phyloP scores from a whole-genome alignment of 2,113 vertebrate genomes.

The Nyctibius bracteatus region DNA sequence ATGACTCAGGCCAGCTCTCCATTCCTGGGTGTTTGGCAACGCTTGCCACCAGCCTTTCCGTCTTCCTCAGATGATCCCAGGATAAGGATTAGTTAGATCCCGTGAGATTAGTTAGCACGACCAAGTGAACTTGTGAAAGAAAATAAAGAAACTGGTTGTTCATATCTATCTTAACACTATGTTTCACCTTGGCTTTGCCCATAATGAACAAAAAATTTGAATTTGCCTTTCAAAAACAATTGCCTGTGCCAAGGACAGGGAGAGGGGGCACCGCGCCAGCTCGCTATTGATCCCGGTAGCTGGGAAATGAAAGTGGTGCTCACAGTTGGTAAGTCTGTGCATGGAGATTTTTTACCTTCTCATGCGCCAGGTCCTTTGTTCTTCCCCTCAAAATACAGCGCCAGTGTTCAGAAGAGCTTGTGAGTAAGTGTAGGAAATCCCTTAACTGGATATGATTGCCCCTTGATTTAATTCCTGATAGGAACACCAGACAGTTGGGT shows the following conservation, averaged over 20 bases:
- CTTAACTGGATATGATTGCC: background rate
- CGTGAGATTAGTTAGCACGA: background rate
- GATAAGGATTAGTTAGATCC: rapidly evolving
- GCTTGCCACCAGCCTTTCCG: background rate
- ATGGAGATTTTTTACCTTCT: background rate
- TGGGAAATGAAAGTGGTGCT: rapidly evolving
- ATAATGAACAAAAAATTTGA: rapidly evolving
- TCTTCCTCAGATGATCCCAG: background rate
- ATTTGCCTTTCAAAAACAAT: background rate
- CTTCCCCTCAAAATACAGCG: background rate
- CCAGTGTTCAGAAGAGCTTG: background rate
- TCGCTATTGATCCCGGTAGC: rapidly evolving
- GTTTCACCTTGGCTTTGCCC: background rate
- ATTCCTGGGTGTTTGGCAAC: background rate
- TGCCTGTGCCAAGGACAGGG: background rate
- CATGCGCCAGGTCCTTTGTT: rapidly evolving
- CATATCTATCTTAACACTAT: rapidly evolving
- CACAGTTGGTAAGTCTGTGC: rapidly evolving
- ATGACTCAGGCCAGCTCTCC: background rate
- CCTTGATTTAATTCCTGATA: background rate
- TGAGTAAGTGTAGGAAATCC: background rate
- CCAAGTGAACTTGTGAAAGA: background rate
- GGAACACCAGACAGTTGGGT: background rate
- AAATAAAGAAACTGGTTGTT: rapidly evolving
- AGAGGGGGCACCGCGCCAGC: background rate